phyloP scores from a whole-genome alignment of 2,888 invertebrate genomes.

The Drosophila paramelanica region DNA sequence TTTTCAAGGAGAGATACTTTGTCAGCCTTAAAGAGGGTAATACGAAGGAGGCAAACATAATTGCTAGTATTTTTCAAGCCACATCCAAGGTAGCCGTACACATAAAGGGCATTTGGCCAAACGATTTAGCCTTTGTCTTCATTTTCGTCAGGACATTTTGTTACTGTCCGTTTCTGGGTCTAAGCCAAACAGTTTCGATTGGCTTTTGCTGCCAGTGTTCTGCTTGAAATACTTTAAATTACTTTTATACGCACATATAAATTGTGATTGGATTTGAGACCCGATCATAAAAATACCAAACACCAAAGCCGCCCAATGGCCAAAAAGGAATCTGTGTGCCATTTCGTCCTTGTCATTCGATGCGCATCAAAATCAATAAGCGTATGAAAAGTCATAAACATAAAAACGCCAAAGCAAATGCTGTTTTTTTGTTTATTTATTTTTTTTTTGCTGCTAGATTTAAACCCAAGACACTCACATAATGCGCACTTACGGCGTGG shows the following conservation, averaged over 20 bases:
- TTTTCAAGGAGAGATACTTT: slow-evolving; percentile 4
- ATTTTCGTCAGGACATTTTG: slow-evolving; percentile 15
- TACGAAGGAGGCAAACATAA: slow-evolving; percentile 17
- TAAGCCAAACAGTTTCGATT: slow-evolving; percentile 52
- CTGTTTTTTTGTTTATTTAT: background rate
- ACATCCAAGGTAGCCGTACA: background rate
- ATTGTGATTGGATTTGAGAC: slow-evolving; percentile 52
- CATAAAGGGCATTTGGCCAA: slow-evolving; percentile 10
- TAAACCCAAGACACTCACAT: slow-evolving; percentile 7
- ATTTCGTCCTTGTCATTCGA: slow-evolving; percentile 39
- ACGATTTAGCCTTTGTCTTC: slow-evolving; percentile 30
- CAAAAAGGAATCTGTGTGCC: slow-evolving; percentile 25
- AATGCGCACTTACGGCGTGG: slow-evolving; percentile 1
- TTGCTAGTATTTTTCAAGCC: slow-evolving; percentile 22
- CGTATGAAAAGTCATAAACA: slow-evolving; percentile 68
- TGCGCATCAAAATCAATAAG: slow-evolving; percentile 71
- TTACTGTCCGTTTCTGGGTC: slow-evolving; percentile 17
- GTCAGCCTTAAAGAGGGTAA: slow-evolving; percentile 7
- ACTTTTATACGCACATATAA: slow-evolving; percentile 67
- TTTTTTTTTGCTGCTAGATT: slow-evolving; percentile 10
- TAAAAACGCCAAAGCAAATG: slow-evolving; percentile 44
- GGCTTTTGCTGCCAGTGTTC: slow-evolving; percentile 27
- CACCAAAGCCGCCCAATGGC: slow-evolving; percentile 14
- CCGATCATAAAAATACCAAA: slow-evolving; percentile 54
- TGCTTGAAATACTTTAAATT: slow-evolving; percentile 56